These are phyloP conservation scores for Meteorus sp. DNA, from an alignment of 1,140 invertebrate genomes.

Conservation along the genomic window DNA sequence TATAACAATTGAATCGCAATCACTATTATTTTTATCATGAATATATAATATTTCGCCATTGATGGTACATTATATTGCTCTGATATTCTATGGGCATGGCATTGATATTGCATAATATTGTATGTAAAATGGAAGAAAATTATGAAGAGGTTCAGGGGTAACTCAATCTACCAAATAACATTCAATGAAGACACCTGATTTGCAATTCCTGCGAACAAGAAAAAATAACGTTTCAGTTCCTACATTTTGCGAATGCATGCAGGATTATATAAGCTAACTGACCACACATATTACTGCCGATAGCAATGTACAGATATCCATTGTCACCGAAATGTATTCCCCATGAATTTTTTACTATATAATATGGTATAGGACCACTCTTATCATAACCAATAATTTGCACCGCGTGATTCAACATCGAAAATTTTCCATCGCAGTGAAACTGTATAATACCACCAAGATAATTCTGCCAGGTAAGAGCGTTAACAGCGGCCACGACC, in stretches of 20 bases:
- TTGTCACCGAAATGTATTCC: slow-evolving; percentile 73
- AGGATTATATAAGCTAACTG: slow-evolving; percentile 25
- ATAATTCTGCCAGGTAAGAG: slow-evolving; percentile 85
- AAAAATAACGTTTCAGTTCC: slow-evolving; percentile 8
- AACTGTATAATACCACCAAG: slow-evolving; percentile 83
- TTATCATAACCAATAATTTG: slow-evolving; percentile 84
- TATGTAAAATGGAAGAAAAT: neutral
- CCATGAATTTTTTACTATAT: slow-evolving; percentile 88
- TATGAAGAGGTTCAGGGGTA: neutral
- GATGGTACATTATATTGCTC: too few species aligned
- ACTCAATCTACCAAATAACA: slow-evolving; percentile 30
- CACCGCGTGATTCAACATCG: slow-evolving; percentile 80
- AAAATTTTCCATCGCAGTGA: slow-evolving; percentile 69
- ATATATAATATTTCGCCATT: too few species aligned
- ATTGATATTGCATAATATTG: neutral
- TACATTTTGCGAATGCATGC: slow-evolving; percentile 8
- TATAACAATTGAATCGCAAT: too few species aligned
- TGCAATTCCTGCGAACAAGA: slow-evolving; percentile 48
- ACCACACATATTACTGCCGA: slow-evolving; percentile 81
- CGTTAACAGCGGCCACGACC: slow-evolving; percentile 79
- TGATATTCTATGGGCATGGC: too few species aligned
- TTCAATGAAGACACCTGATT: slow-evolving; percentile 57
- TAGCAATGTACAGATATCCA: slow-evolving; percentile 78
- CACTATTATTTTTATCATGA: too few species aligned
- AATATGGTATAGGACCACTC: slow-evolving; percentile 73